Evolutionary conservation across 64 coral and sea anemone species (phyloP).

Genomic region (Stichodactyla mertensii): DNA sequence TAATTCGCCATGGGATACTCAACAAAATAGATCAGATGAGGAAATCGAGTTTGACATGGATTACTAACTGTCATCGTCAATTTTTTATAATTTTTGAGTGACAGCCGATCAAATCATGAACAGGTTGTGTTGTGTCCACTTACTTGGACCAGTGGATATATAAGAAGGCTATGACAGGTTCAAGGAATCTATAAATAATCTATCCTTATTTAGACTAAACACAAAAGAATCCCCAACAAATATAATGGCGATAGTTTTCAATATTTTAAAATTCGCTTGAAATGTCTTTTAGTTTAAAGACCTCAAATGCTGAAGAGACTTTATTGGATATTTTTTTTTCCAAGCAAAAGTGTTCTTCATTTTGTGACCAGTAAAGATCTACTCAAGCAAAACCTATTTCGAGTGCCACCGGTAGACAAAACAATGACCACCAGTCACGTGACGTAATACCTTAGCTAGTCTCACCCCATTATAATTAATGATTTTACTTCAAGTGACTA

Average conservation of each 20-base stretch:
- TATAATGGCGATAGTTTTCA: neutral
- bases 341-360: neutral
- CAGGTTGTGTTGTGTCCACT: neutral
- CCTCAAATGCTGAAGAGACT: too few species aligned
- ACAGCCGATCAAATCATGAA: neutral
- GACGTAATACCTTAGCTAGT: neutral
- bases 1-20: neutral
- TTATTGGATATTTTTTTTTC: too few species aligned
- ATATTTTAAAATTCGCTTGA: neutral
- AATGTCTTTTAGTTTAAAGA: too few species aligned
- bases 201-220: neutral
- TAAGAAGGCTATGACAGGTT: neutral
- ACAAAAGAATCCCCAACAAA: neutral
- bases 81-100: neutral
- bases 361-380: neutral
- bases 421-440: neutral
- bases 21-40: neutral
- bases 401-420: slow-evolving; percentile 8
- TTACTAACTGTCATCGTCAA: neutral
- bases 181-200: neutral
- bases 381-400: neutral
- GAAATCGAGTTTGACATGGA: neutral
- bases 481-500: neutral
- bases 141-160: neutral
- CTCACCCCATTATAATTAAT: slow-evolving; percentile 21